These are phyloP conservation scores for Coregonus clupeaformis DNA, from an alignment of 2,113 vertebrate species.

Conservation along the genomic window DNA sequence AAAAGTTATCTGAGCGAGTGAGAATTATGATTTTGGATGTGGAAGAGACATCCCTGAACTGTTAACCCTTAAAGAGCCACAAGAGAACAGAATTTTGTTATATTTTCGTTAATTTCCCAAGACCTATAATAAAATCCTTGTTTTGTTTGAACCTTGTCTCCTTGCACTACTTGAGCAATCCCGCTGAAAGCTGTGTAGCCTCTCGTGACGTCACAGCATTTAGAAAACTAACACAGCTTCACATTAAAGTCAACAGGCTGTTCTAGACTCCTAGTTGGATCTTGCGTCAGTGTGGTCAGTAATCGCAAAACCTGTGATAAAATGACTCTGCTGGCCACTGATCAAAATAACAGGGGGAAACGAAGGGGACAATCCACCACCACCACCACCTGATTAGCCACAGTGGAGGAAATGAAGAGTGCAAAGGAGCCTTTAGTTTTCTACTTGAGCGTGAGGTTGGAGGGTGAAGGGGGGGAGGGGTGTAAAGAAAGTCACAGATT, in stretches of 20 bases:
- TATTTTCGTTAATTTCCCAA: too few relatives aligned
- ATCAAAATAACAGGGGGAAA: background rate
- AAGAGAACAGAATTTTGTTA: too few relatives aligned
- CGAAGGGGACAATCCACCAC: background rate
- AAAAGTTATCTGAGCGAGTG: too few relatives aligned
- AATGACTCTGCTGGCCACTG: background rate
- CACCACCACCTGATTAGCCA: background rate
- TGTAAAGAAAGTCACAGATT: conserved; percentile 62
- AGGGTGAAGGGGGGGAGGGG: conserved; percentile 7
- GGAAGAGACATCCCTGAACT: too few relatives aligned
- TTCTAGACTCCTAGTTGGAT: background rate
- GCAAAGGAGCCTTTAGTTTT: conserved; percentile 44
- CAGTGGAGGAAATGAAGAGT: conserved; percentile 55
- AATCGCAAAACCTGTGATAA: background rate
- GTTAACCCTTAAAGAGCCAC: too few relatives aligned
- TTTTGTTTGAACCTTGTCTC: too few relatives aligned
- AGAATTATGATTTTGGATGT: too few relatives aligned
- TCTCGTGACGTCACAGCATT: too few relatives aligned
- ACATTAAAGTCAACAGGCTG: background rate
- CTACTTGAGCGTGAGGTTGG: background rate
- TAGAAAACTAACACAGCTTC: background rate
- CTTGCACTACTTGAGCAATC: too few relatives aligned
- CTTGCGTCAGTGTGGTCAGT: background rate
- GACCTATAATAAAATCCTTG: too few relatives aligned
- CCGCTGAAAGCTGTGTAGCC: too few relatives aligned